A percentile compares a stretch with the other conserved stretches of the same genome.
Evolutionary conservation across 2,113 vertebrate species (phyloP).

Genomic region (Eonycteris spelaea): DNA sequence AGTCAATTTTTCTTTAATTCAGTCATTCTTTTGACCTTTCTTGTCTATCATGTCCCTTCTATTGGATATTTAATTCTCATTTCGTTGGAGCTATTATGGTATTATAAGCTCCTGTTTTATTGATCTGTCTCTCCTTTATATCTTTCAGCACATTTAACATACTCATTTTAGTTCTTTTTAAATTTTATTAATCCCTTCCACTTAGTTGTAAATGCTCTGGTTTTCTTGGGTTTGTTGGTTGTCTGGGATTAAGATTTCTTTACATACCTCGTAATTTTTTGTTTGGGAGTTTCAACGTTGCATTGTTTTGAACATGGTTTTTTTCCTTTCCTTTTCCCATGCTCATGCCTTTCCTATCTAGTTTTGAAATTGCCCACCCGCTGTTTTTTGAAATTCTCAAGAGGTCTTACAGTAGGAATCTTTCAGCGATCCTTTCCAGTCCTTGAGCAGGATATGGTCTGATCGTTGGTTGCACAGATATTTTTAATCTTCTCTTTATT

Average conservation of each 20-base stretch:
- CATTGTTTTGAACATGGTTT: neutral
- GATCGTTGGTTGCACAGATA: neutral
- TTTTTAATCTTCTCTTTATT: neutral
- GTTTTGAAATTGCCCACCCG: neutral
- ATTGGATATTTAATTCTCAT: neutral
- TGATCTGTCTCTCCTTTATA: neutral
- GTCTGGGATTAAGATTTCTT: neutral
- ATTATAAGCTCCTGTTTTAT: neutral
- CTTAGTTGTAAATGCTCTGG: neutral
- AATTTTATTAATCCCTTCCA: neutral
- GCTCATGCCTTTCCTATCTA: neutral
- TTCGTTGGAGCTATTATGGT: neutral
- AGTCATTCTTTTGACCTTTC: neutral
- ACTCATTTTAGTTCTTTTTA: neutral
- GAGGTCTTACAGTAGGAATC: neutral
- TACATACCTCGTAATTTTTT: neutral
- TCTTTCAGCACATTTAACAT: neutral
- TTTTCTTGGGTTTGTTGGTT: neutral
- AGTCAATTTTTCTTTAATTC: neutral
- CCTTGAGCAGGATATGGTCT: neutral
- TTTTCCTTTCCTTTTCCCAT: neutral
- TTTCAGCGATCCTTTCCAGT: neutral
- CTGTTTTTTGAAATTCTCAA: neutral
- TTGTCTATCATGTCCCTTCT: neutral
- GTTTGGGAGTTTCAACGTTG: neutral